phyloP scores from a whole-genome alignment of 2,113 vertebrate species.

The Sorex fumeus region DNA sequence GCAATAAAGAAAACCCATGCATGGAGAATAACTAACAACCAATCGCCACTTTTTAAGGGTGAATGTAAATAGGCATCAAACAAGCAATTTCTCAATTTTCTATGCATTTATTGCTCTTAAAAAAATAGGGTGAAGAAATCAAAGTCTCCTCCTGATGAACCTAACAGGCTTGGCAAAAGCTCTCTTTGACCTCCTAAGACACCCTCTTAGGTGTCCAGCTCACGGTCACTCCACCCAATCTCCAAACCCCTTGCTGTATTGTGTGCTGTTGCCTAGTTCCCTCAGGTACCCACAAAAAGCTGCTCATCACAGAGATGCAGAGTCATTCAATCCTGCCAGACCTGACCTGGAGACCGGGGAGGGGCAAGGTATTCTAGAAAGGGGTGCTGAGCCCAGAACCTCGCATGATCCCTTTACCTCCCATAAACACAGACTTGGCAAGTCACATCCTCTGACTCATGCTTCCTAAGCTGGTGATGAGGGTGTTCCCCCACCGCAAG shows the following conservation, averaged over 20 bases:
- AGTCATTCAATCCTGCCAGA: slow-evolving; percentile 64
- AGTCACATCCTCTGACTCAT: slow-evolving; percentile 13
- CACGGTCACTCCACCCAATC: background rate
- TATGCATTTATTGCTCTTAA: background rate
- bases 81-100: slow-evolving; percentile 4
- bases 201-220: background rate
- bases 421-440: background rate
- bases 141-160: background rate
- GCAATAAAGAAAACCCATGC: slow-evolving; percentile 13
- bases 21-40: background rate
- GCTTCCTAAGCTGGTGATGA: background rate
- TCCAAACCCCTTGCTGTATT: background rate
- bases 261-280: background rate
- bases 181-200: slow-evolving; percentile 20
- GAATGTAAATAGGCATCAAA: background rate
- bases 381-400: background rate
- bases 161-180: slow-evolving; percentile 52
- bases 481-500: slow-evolving; percentile 25
- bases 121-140: background rate
- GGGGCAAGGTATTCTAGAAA: slow-evolving; percentile 30
- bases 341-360: slow-evolving; percentile 74
- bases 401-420: background rate
- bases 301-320: slow-evolving; percentile 36
- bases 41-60: background rate
- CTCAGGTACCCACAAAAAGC: slow-evolving; percentile 40